Base-by-base conservation (phyloP, 1,140 invertebrate genomes). In the Drosophila oshimai region DNA sequence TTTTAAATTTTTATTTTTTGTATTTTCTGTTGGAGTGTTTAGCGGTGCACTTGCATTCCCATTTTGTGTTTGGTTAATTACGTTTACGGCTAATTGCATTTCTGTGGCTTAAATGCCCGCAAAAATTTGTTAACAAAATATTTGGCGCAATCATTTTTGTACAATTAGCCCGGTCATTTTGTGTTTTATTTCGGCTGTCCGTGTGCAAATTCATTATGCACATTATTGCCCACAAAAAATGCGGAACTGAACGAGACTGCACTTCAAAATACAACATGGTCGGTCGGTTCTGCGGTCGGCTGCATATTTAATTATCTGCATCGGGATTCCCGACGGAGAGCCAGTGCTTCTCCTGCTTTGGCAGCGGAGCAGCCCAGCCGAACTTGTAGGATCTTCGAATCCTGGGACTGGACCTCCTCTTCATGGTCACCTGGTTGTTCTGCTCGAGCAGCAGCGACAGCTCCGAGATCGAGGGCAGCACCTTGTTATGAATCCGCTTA, bases 1-100 rank as follows among this genome's bases (percentile, higher is more conserved):
- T 37, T 67, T 31, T 34, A 5, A 4, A 34, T 22, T 28, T 44
- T 2, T 22, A 7, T 15, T 13, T 39, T 29, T 7, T 22, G 10
- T 10, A 28, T 24, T 28, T 55, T 24, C 17, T 26, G n/a, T 15
- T 33, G 24, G 13, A 55, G 37, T 36, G 51, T 18, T 15, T 7
- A n/a, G 41, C 26, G 22, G 45, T 51, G 29, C 55, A 20, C 34
- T 60, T 54, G 39, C n/a, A 39, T 61, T 65, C 20, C 4, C 29
- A 45, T 33, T 49, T 41, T 58, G 44, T 58, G 44, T 76, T 57
- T 34, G 57, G 67, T 73, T 73, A 76, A 83, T 74, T 77, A 61
- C 31, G 46, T 61, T 37, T 29, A 47, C 31, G 39, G 58, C 75
- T 79, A 84, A 84, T 84, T 84, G 75, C 80, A 67, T 75, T 68